Percentiles rank a stretch among this genome's conserved stretches.
Conservation (phyloP, 2,113 vertebrate genomes). For the Macquaria ambigua region DNA sequence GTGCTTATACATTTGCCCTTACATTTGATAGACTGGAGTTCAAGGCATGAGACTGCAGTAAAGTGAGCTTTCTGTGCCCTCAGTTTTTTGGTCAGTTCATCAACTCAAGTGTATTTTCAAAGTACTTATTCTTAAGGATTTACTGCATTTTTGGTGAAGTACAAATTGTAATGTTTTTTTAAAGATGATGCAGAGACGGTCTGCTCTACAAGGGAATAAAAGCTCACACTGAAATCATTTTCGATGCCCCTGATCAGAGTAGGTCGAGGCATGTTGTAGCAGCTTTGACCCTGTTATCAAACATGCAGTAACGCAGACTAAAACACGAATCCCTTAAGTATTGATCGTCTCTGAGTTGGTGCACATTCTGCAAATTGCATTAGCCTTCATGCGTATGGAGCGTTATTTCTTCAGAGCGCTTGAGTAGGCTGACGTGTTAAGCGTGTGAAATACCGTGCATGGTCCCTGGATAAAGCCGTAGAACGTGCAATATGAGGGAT, state of each 20-base stretch:
- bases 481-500: not conserved
- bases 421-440: constrained; percentile 15
- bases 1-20: not conserved
- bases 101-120: constrained; percentile 9
- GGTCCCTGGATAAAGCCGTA: constrained; percentile 10
- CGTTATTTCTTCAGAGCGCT: constrained; percentile 4
- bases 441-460: constrained; percentile 15
- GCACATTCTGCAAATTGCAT: constrained; percentile 29
- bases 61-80: constrained; percentile 21
- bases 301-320: not conserved
- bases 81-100: not conserved
- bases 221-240: not conserved
- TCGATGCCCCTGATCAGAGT: not conserved
- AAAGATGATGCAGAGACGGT: not conserved
- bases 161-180: not conserved
- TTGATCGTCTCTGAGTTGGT: constrained; percentile 11
- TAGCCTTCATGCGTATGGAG: constrained; percentile 1
- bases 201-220: not conserved
- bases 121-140: not conserved
- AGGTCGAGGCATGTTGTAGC: not conserved
- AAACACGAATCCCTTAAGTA: constrained; percentile 10
- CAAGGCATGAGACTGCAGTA: constrained; percentile 9
- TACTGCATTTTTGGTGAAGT: not conserved
- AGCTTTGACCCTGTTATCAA: not conserved
- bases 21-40: constrained; percentile 6